A percentile compares a stretch with the other conserved stretches of the same genome.
These are phyloP conservation scores for Gavia stellata DNA, from an alignment of 2,113 vertebrate genomes.

Conservation along the genomic window DNA sequence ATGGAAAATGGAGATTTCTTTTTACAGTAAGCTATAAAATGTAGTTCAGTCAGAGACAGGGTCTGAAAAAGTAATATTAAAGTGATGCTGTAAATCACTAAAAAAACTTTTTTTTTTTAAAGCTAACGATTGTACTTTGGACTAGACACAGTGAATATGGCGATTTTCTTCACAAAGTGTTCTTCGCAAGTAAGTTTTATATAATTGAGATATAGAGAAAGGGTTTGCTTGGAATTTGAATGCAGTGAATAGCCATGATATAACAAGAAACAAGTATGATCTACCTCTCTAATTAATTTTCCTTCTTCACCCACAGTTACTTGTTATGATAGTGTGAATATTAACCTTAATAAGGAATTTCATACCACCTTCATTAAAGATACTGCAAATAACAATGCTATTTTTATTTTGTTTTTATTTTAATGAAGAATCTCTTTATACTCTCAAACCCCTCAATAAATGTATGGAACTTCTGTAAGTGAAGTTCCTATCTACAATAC, in stretches of 20 bases:
- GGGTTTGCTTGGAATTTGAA: not conserved
- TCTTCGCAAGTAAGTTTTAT: not conserved
- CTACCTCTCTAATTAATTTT: slow-evolving; percentile 14
- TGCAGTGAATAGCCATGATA: not conserved
- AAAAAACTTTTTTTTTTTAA: not conserved
- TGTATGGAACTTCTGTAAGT: not conserved
- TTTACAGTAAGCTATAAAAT: slow-evolving; percentile 55
- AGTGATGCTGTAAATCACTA: slow-evolving; percentile 2
- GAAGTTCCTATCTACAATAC: not conserved
- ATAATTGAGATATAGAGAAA: not conserved
- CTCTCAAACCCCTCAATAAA: not conserved
- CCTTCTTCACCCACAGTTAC: not conserved
- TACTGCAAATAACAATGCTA: not conserved
- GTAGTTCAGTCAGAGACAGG: not conserved
- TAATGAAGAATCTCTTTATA: not conserved
- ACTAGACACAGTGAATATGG: not conserved
- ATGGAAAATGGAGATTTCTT: slow-evolving; percentile 26
- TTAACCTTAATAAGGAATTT: slow-evolving; percentile 24
- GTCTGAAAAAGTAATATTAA: not conserved
- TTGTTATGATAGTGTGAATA: slow-evolving; percentile 2
- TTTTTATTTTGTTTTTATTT: not conserved
- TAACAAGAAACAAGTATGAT: not conserved
- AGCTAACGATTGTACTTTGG: not conserved
- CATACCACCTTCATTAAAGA: not conserved
- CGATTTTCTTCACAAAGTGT: not conserved